Base-by-base conservation (phyloP, 2,797 vertebrate genomes). In the Rhinogobio ventralis region DNA sequence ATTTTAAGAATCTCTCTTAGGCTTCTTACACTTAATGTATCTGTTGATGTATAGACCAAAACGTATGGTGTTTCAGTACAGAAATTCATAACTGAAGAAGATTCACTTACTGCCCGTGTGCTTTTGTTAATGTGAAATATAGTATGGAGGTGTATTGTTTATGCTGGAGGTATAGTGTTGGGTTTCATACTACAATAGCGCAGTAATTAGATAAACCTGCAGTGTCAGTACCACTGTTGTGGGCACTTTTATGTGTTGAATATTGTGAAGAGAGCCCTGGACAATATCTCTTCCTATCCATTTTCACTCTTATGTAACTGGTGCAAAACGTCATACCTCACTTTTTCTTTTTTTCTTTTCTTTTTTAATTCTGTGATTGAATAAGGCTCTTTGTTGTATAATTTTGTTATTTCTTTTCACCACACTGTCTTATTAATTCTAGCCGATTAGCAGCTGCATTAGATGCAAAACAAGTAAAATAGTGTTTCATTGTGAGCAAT, bases 261-360 rank as follows among this genome's bases (percentile, higher is more conserved):
- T 77, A 69, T 69, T 78, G 28, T 42, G 39, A 84, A 71, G 14
- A 28, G 71, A 30, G 23, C 49, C 64, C 25, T n/a, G 39, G 49
- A 68, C 25, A 83, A 42, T 68, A 69, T 77, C 20, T n/a, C 19
- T 20, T 78, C 66, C 25, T 30, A 74, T 82, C 28, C 81, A 36
- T 64, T 81, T 64, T 64, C 14, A 25, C 23, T 76, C 15, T 75
- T 66, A 53, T 83, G 25, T 60, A 60, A 69, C 19, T 60, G 53
- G 66, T 71, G 74, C 74, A 60, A 84, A 78, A 71, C 28, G 2
- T 77, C 82, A 78, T 84, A 84, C 82, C 74, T 78, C 74, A 76
- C 45, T n/a, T 13, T 57, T n/a, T n/a, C n/a, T n/a, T 53, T 8
- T 66, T 64, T 51, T 20, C 23, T 23, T 20, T 13, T 81, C 60